Evolutionary conservation across 1,140 invertebrate genomes (phyloP), one percentile per base, ranked within the genome.

Genomic region (Drosophila athabasca): DNA sequence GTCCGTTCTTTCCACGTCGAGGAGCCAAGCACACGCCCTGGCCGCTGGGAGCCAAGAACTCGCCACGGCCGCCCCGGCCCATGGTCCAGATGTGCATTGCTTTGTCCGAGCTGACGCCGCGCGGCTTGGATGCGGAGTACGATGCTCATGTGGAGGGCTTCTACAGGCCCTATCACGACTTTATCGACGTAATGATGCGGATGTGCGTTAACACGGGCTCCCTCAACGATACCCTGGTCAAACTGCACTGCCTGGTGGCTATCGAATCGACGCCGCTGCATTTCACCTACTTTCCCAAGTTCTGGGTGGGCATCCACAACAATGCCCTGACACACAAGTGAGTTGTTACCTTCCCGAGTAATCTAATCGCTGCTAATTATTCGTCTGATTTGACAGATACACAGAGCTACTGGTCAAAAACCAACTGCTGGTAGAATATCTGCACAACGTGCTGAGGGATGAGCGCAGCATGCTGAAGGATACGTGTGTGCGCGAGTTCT

Each of bases 51-150:
- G 76, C 90, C 1, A 92, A 92, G 54, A 90, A 92, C 76, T 88
- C 92, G 24, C 92, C 93, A 66, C 92, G 96, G 57, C 95, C 96
- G 11, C 94, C 96, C 0, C 91, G 96, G 43, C 96, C 97, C 0
- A 96, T 97, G 94, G 95, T 97, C 9, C 96, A 97, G 91, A 97
- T 98, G 96, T 95, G 96, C 44, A 95, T 97, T 13, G 95, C 96
- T 8, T 94, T 95, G 62, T 95, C 94, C 74, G 94, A 96, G 79
- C 50, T 91, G 22, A 76, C 84, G 7, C 89, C 85, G 7, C 93
- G 93, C 91, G 96, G 96, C 15, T 92, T 95, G 11, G 96, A 97
- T 93, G 94, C 94, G 7, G 95, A 96, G 17, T 97, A 97, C 83
- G 96, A 97, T 79, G 93, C 93, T 49, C 95, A 95, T 3, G 91